Percentiles rank a stretch among this genome's conserved stretches.
Evolutionary conservation across 2,797 vertebrate genomes (phyloP).

Genomic region (Ficedula albicollis): DNA sequence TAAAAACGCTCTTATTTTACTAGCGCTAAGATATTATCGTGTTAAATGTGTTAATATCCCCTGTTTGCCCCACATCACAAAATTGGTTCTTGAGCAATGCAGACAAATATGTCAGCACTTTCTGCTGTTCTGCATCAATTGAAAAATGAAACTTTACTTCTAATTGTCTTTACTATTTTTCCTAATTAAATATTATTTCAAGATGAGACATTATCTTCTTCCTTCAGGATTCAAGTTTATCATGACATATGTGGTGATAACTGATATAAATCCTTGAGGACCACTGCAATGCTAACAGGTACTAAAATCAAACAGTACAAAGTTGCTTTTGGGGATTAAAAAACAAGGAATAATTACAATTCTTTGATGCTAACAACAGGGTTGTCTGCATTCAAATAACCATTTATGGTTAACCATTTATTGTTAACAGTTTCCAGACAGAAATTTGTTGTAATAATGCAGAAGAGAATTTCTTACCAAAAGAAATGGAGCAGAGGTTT

Average conservation of each 20-base stretch:
- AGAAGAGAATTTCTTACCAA: neutral
- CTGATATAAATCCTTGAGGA: neutral
- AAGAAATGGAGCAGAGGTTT: neutral
- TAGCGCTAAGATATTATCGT: neutral
- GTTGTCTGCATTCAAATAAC: neutral
- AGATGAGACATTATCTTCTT: neutral
- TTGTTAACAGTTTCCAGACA: neutral
- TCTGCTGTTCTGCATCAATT: neutral
- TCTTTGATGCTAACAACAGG: neutral
- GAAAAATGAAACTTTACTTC: neutral
- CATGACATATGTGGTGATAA: neutral
- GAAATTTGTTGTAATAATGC: neutral
- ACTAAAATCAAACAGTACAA: neutral
- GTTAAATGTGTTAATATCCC: neutral
- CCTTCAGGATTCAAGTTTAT: neutral
- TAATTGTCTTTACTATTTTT: neutral
- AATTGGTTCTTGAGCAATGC: neutral
- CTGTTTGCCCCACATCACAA: neutral
- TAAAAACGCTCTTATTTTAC: neutral
- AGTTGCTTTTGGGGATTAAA: neutral
- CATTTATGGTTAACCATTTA: neutral
- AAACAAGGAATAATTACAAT: neutral
- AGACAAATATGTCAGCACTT: neutral
- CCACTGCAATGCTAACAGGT: neutral
- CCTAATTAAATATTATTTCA: constrained; percentile 24